These are phyloP conservation scores for Osmerus eperlanus DNA, from an alignment of 2,113 vertebrate genomes.

Conservation along the genomic window DNA sequence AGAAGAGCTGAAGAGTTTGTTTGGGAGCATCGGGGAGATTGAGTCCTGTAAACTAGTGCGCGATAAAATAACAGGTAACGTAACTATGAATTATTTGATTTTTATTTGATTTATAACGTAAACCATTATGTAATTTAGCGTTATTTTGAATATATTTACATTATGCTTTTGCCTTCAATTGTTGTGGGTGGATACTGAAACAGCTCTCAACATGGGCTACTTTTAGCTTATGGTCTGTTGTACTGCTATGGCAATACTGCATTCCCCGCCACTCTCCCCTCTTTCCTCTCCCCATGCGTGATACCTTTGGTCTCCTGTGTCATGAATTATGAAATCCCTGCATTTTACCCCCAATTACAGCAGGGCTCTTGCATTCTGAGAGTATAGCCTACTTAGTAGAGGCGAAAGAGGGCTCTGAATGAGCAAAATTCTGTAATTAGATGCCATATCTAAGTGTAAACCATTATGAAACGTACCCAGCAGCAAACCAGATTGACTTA, in stretches of 20 bases:
- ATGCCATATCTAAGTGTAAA: constrained; percentile 16
- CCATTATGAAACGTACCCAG: constrained; percentile 30
- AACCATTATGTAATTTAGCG: not conserved
- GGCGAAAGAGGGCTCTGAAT: constrained; percentile 20
- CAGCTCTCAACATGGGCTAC: too few relatives aligned
- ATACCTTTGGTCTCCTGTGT: constrained; percentile 5
- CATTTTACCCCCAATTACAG: constrained; percentile 31
- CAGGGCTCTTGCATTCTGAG: constrained; percentile 26
- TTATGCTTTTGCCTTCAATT: not conserved
- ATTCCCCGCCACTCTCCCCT: not conserved
- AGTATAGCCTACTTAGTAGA: constrained; percentile 10
- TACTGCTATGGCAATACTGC: too few relatives aligned
- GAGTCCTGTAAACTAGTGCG: constrained; percentile 97
- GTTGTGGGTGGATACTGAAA: not conserved
- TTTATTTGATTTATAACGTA: not conserved
- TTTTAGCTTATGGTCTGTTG: too few relatives aligned
- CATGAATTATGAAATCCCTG: constrained; percentile 20
- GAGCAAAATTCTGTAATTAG: constrained; percentile 36
- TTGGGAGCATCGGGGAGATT: constrained; percentile 95
- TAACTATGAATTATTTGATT: not conserved
- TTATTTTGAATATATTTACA: not conserved
- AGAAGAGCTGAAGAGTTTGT: constrained; percentile 95
- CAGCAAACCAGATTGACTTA: constrained; percentile 26
- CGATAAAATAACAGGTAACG: constrained; percentile 97
- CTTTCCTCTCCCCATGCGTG: too few relatives aligned